Base-by-base conservation (phyloP, 2,797 vertebrate species). In the Anolis apletophallus region DNA sequence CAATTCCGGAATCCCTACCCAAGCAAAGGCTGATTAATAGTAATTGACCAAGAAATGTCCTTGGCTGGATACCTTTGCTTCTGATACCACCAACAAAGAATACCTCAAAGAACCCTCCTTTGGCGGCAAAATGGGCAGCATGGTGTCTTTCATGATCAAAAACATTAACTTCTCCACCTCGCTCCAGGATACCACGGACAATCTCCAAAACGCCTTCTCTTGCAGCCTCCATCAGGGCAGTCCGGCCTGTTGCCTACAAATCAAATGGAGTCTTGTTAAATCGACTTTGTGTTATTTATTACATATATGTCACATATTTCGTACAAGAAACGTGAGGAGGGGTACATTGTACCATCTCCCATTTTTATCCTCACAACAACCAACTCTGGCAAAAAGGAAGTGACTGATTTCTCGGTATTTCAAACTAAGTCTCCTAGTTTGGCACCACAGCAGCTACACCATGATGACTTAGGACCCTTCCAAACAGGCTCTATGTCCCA, bases 101-200 rank as follows among this genome's bases (percentile, higher is more conserved):
- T 96, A 99, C 98, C 96, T 99, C 97, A 85, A 99, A 97, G 90
- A 96, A 98, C 84, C 98, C 98, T 81, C 97, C 97, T 97, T 97
- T 97, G 87, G 98, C 98, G 2, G 98, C 98, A 3, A 98, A 98
- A 95, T 99, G 99, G 2, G 97, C 96, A 2, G 98, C 98, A 0
- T 95, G 94, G 89, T 95, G 94, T 85, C 96, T 94, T 4, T 97
- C 95, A 0, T 89, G 93, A 94, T 99, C 98, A 88, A 97, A 88
- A 0, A 94, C 40, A 32, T 97, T 98, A 54, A 97, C 97, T 19
- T 98, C 91, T 1, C 94, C 98, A 46, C 98, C 98, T 92, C 89
- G 97, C 91, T 92, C 96, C 3, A 99, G 96, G 73, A 99, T 97
- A 17, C 80, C 96, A 83, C 95, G 96, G 7, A 98, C 97, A 1